These are phyloP conservation scores for Ophiothrix spiculata DNA, from an alignment of 35 echinoderm and acorn worm genomes.

Conservation along the genomic window DNA sequence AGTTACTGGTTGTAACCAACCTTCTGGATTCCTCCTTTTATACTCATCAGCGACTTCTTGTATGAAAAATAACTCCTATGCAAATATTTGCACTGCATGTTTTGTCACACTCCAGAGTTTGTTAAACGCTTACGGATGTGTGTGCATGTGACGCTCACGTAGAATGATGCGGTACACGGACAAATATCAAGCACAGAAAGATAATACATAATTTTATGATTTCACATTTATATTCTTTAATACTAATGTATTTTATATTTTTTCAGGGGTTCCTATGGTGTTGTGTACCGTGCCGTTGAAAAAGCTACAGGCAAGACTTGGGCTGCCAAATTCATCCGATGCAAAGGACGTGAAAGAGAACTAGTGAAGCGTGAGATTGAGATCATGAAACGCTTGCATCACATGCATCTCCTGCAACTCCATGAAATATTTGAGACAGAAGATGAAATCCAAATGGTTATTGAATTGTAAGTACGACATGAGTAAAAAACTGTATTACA, in stretches of 20 bases:
- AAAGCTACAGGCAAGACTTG: slow-evolving; percentile 85
- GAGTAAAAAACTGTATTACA: too few relatives aligned
- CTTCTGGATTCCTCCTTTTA: too few relatives aligned
- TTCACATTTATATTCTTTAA: neutral
- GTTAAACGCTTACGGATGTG: too few relatives aligned
- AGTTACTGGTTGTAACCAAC: too few relatives aligned
- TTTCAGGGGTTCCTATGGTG: slow-evolving; percentile 93
- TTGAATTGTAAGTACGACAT: slow-evolving; percentile 95
- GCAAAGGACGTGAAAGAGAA: slow-evolving; percentile 64
- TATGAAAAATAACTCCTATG: too few relatives aligned
- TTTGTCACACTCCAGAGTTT: too few relatives aligned
- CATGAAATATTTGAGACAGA: slow-evolving; percentile 96
- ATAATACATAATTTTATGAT: neutral
- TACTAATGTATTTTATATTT: neutral
- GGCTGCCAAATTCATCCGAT: slow-evolving; percentile 94
- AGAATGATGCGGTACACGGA: neutral
- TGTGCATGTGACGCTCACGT: too few relatives aligned
- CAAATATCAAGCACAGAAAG: neutral
- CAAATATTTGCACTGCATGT: too few relatives aligned
- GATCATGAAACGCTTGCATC: slow-evolving; percentile 84
- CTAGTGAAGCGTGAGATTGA: slow-evolving; percentile 85
- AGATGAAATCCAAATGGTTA: slow-evolving; percentile 93
- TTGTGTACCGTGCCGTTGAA: slow-evolving; percentile 90
- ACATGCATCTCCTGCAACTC: slow-evolving; percentile 79
- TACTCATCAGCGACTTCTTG: too few relatives aligned